Base-by-base conservation (phyloP, 1,140 invertebrate genomes). In the Bombus difficillimus region DNA sequence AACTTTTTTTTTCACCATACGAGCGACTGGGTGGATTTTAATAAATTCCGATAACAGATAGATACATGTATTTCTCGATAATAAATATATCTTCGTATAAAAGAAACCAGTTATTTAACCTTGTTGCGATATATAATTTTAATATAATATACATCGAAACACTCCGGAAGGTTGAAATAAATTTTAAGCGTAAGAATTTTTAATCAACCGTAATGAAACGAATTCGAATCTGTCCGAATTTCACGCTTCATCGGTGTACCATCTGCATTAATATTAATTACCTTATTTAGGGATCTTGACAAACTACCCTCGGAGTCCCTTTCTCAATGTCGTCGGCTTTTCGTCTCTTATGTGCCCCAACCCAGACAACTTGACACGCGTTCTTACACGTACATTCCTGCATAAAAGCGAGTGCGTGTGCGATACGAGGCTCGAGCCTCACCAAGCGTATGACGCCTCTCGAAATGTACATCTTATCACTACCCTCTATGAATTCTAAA, bases 351-450 rank as follows among this genome's bases (percentile, higher is more conserved):
- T 59, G 37, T 77, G 66, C 57, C 75, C 66, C 85, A n/a, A 71
- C 72, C 76, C 78, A 88, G 87, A 82, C 84, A 74, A 78, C 84
- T 86, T 80, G 85, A 88, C 80, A 68, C 72, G 84, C 87, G 85
- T 86, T 77, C 79, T 88, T 88, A 88, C 84, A 76, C 84, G 71
- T 66, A 88, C 80, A 71, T 86, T 62, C 64, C 68, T 41, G 62
- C 84, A 78, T 73, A 83, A 88, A 86, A 83, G 69, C 69, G 84
- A 12, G 39, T 69, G 43, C 86, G 81, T 86, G 73, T 62, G 73
- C 47, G 77, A 85, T 43, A 53, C 64, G 66, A 76, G 71, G 32
- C 68, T 75, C 37, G 13, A 84, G 62, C 69, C 37, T 62, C 76
- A 39, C 79, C 47, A 59, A 77, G 73, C 74, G 85, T 78, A 43